Evolutionary conservation across 2,888 invertebrate genomes (phyloP).

Genomic region (Colletes collaris): DNA sequence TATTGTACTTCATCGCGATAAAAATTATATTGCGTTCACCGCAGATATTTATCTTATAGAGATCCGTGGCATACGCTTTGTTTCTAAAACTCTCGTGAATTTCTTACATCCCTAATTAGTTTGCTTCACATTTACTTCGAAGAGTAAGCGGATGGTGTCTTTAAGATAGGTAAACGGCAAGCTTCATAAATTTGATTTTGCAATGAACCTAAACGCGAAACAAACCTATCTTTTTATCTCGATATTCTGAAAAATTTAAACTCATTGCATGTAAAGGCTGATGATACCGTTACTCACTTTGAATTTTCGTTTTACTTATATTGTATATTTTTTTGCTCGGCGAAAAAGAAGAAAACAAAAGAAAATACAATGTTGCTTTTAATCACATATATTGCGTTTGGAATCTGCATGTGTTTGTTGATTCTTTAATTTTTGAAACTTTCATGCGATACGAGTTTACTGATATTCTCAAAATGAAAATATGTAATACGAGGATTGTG

Average conservation of each 20-base stretch:
- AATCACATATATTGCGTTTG: too few species aligned
- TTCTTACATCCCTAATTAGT: constrained; percentile 34
- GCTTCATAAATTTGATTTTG: constrained; percentile 19
- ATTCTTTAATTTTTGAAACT: too few species aligned
- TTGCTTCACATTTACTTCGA: constrained; percentile 13
- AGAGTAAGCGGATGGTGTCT: constrained; percentile 14
- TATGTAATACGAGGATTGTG: too few species aligned
- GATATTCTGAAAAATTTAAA: not conserved
- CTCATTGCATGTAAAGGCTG: not conserved
- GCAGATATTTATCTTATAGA: constrained; percentile 29
- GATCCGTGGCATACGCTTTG: constrained; percentile 19
- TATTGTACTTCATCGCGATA: constrained; percentile 11
- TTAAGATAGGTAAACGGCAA: constrained; percentile 33
- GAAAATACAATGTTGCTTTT: too few species aligned
- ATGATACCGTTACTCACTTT: not conserved
- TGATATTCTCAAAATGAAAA: too few species aligned
- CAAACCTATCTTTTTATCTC: constrained; percentile 14
- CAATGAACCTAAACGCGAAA: constrained; percentile 8
- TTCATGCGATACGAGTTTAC: too few species aligned
- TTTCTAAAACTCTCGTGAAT: constrained; percentile 15
- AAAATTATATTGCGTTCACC: constrained; percentile 26
- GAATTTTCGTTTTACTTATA: too few species aligned
- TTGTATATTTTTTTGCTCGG: too few species aligned
- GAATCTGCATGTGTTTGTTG: too few species aligned
- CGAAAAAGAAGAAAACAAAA: not conserved